phyloP scores from a whole-genome alignment of 1,140 invertebrate species.

The Cydia amplana region DNA sequence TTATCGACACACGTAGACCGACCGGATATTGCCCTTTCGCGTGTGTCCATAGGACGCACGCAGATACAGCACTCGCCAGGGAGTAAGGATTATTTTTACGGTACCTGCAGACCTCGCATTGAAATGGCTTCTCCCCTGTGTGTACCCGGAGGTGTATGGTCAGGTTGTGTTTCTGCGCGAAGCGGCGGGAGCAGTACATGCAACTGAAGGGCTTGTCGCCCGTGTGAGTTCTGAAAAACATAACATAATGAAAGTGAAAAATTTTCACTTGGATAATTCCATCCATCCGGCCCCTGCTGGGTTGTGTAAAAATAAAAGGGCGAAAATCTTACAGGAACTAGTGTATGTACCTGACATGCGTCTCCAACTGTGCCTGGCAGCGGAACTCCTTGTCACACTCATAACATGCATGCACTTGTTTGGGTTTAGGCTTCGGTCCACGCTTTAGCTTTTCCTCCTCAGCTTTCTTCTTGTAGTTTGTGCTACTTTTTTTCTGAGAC shows the following conservation, averaged over 20 bases:
- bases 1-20: no score
- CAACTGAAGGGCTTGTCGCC: constrained; percentile 85
- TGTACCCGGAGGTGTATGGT: constrained; percentile 91
- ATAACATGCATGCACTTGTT: constrained; percentile 79
- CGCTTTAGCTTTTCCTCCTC: constrained; percentile 80
- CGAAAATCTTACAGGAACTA: background rate
- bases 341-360: constrained; percentile 75
- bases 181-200: constrained; percentile 86
- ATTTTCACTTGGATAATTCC: no score
- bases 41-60: no score
- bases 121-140: constrained; percentile 89
- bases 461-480: constrained; percentile 79
- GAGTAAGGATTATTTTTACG: no score
- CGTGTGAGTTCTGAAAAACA: constrained; percentile 78
- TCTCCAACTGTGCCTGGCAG: constrained; percentile 81
- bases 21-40: no score
- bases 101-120: constrained; percentile 88
- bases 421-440: constrained; percentile 81
- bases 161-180: constrained; percentile 92
- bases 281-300: no score
- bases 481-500: constrained; percentile 54
- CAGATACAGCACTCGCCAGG: no score
- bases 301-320: no score
- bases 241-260: no score
- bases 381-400: constrained; percentile 81